These are phyloP conservation scores for Climacteris rufus DNA, from an alignment of 2,113 vertebrate species.

Conservation along the genomic window DNA sequence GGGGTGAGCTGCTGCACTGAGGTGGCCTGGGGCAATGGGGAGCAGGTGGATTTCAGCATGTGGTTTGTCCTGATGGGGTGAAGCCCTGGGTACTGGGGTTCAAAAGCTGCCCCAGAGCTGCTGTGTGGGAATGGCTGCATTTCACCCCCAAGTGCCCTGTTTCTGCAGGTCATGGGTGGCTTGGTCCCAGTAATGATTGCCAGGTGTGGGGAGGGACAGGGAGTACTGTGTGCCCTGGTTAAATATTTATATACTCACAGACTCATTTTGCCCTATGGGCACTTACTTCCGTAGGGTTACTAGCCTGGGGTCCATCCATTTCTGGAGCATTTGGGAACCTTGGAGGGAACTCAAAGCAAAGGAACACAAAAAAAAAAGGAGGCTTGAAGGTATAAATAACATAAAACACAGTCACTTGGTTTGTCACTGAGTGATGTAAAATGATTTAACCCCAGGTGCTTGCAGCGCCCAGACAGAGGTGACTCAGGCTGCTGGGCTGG, in stretches of 20 bases:
- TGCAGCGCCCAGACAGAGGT: accelerated
- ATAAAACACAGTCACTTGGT: neutral
- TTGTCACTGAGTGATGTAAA: neutral
- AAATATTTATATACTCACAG: neutral
- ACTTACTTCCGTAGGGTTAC: neutral
- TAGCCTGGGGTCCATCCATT: neutral
- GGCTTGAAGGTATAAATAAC: neutral
- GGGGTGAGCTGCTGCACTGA: neutral
- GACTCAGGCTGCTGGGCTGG: neutral
- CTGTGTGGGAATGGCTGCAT: neutral
- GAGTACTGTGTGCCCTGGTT: neutral
- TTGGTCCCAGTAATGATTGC: neutral
- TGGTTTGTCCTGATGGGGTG: neutral
- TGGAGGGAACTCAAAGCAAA: neutral
- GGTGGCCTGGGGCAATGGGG: neutral
- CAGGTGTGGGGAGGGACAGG: neutral
- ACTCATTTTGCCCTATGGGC: neutral
- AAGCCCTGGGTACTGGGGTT: neutral
- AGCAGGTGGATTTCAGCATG: neutral
- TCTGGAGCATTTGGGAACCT: neutral
- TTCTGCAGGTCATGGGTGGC: neutral
- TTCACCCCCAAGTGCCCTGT: neutral
- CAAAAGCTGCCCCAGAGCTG: neutral
- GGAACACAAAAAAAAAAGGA: accelerated
- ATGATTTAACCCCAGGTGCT: neutral